Evolutionary conservation across 2,888 invertebrate species (phyloP).

Genomic region (Melinaea menophilus): DNA sequence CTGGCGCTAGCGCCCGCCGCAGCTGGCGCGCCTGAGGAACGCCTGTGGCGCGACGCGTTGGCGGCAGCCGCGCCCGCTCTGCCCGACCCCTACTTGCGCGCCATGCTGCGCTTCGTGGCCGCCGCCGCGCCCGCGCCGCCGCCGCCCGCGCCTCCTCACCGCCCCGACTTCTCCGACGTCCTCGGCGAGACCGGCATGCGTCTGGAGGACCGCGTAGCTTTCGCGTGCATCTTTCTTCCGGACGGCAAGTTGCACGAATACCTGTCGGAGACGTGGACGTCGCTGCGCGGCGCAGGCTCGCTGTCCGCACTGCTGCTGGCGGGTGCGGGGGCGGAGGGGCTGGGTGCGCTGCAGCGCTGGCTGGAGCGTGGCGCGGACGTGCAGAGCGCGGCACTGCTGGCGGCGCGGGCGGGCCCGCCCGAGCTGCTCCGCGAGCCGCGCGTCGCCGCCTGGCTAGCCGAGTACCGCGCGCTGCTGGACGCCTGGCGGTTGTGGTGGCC

Average conservation of each 20-base stretch:
- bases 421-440: conserved; percentile 83
- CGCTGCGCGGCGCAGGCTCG: conserved; percentile 86
- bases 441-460: conserved; percentile 84
- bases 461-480: conserved; percentile 91
- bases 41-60: conserved; percentile 89
- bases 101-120: conserved; percentile 93
- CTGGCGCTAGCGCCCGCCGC: conserved; percentile 87
- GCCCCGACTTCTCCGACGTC: conserved; percentile 46
- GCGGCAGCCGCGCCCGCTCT: conserved; percentile 86
- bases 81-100: conserved; percentile 93
- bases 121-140: conserved; percentile 82
- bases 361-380: conserved; percentile 93
- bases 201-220: conserved; percentile 93
- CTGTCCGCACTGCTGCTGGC: conserved; percentile 91
- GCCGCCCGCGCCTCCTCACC: conserved; percentile 76
- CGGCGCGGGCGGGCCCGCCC: conserved; percentile 85
- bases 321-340: conserved; percentile 78
- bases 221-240: conserved; percentile 90
- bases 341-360: conserved; percentile 90
- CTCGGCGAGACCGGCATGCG: conserved; percentile 87
- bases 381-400: conserved; percentile 91
- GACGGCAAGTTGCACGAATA: conserved; percentile 89
- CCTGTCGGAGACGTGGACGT: conserved; percentile 82
- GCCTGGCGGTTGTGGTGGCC: conserved; percentile 95
- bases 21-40: conserved; percentile 90